phyloP scores from a whole-genome alignment of 2,888 invertebrate species.

The Lithophane semibrunnea region DNA sequence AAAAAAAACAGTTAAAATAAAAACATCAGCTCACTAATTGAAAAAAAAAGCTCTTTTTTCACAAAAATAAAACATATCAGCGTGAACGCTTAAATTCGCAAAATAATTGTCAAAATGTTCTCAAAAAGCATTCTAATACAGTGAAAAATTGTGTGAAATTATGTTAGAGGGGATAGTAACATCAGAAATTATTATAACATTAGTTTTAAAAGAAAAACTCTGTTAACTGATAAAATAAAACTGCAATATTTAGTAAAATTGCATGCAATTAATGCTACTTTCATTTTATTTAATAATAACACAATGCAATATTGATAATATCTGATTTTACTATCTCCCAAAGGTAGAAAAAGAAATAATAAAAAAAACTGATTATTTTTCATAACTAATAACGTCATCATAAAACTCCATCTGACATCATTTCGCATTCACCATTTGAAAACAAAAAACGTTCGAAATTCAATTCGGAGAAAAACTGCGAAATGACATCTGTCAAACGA shows the following conservation, averaged over 20 bases:
- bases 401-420: constrained; percentile 43
- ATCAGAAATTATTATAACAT: not conserved
- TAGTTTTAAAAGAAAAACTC: not conserved
- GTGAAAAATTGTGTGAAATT: constrained; percentile 50
- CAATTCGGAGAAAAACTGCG: constrained; percentile 29
- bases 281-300: not conserved
- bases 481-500: constrained; percentile 49
- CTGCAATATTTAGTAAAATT: not conserved
- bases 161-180: constrained; percentile 33
- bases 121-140: constrained; percentile 60
- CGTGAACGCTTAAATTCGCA: constrained; percentile 64
- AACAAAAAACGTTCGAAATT: constrained; percentile 20
- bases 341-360: constrained; percentile 18
- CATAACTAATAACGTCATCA: constrained; percentile 18
- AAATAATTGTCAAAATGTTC: constrained; percentile 60
- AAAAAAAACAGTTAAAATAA: constrained; percentile 37
- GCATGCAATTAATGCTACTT: constrained; percentile 21
- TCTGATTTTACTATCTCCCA: constrained; percentile 30
- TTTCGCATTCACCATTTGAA: constrained; percentile 49
- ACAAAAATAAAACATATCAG: constrained; percentile 59
- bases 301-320: not conserved
- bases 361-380: constrained; percentile 22
- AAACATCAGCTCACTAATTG: constrained; percentile 63
- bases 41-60: constrained; percentile 65
- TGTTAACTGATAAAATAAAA: not conserved